phyloP scores from a whole-genome alignment of 2,113 vertebrate species.

The Pygoscelis adeliae region DNA sequence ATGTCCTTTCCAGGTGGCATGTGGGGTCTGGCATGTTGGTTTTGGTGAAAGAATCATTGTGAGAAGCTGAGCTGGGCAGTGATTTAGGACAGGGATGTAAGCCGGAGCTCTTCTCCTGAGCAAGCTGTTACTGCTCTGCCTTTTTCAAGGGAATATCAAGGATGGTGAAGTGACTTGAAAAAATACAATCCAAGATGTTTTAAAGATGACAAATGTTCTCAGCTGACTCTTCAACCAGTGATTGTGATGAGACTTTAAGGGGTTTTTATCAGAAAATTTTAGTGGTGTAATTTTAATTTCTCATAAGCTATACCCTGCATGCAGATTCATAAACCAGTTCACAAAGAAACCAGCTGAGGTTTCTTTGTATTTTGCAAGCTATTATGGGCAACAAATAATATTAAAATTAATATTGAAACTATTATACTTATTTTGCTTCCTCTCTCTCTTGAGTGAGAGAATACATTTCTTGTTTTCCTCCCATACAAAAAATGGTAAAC shows the following conservation, averaged over 20 bases:
- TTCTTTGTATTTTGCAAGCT: not conserved
- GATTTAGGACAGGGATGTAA: not conserved
- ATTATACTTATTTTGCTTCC: not conserved
- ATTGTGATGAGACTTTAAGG: not conserved
- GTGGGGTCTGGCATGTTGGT: not conserved
- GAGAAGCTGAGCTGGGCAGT: not conserved
- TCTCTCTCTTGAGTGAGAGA: not conserved
- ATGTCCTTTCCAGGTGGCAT: rapidly evolving
- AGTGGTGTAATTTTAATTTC: not conserved
- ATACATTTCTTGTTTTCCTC: not conserved
- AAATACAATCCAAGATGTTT: not conserved
- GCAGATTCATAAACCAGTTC: not conserved
- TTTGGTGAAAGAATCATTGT: not conserved
- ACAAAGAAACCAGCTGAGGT: not conserved
- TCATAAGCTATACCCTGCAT: not conserved
- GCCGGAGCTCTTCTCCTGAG: not conserved
- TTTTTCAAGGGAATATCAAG: not conserved
- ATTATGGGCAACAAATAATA: not conserved
- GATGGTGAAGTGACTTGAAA: not conserved
- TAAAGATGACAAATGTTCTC: not conserved
- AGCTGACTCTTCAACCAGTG: not conserved
- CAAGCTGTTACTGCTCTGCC: not conserved
- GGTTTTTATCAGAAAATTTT: not conserved
- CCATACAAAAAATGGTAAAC: too few relatives aligned
- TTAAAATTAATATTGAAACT: not conserved